Evolutionary conservation across 2,113 vertebrate species (phyloP).

Genomic region (Crypturellus undulatus): DNA sequence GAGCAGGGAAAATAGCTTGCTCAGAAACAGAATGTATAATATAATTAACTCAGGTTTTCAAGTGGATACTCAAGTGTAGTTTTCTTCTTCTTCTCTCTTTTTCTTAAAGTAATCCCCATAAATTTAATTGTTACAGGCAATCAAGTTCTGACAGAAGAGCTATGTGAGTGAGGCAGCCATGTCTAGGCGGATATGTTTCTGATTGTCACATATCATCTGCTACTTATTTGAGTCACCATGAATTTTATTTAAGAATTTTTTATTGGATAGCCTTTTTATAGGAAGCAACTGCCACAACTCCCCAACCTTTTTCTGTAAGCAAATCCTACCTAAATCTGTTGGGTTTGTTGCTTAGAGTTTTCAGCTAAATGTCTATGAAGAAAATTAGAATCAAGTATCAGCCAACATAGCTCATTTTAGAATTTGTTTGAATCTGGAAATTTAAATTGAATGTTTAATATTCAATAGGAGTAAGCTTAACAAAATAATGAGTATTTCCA

Average conservation of each 20-base stretch:
- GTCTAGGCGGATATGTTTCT: not conserved
- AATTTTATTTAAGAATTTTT: not conserved
- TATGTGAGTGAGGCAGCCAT: not conserved
- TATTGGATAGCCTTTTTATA: not conserved
- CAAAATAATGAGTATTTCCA: not conserved
- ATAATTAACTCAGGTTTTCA: not conserved
- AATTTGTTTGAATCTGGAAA: not conserved
- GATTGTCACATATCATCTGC: accelerated
- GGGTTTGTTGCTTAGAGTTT: not conserved
- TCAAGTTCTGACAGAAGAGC: not conserved
- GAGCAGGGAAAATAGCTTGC: not conserved
- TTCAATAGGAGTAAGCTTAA: not conserved
- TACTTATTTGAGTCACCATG: not conserved
- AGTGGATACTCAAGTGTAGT: not conserved
- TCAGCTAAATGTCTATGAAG: not conserved
- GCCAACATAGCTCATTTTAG: not conserved
- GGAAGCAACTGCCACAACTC: not conserved
- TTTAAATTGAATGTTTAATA: not conserved
- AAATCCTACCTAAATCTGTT: not conserved
- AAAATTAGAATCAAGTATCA: not conserved
- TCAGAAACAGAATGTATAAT: not conserved
- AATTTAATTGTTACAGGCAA: not conserved
- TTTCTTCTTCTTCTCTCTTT: not conserved
- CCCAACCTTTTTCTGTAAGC: not conserved
- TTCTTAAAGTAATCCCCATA: not conserved